Evolutionary conservation across 1,140 invertebrate species (phyloP).

Genomic region (Drosophila nigrodunni): DNA sequence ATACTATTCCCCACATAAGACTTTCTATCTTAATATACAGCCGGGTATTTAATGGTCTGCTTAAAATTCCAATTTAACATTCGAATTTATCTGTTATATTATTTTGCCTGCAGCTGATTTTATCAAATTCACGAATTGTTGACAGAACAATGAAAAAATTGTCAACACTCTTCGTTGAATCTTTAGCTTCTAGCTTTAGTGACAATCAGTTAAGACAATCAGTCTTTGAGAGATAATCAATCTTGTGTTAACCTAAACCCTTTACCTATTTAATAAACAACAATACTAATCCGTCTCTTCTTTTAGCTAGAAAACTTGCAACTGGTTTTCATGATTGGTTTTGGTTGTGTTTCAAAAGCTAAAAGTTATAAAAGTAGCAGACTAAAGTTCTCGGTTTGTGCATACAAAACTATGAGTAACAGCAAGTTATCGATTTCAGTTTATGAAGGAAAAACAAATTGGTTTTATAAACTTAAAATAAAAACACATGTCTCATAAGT

Average conservation of each 20-base stretch:
- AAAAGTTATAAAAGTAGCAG: not conserved
- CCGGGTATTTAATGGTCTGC: not conserved
- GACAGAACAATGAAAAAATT: not conserved
- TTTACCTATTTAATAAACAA: not conserved
- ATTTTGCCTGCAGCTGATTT: conserved; percentile 13
- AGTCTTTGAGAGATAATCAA: conserved; percentile 16
- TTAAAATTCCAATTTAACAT: not conserved
- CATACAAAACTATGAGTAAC: not conserved
- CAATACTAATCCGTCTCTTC: not conserved
- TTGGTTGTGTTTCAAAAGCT: not conserved
- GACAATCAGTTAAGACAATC: not conserved
- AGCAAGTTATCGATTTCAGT: conserved; percentile 1
- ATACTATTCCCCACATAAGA: too few species aligned
- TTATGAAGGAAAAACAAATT: not conserved
- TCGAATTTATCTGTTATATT: not conserved
- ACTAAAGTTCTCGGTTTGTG: not conserved
- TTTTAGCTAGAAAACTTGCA: not conserved
- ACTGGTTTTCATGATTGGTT: conserved; percentile 9
- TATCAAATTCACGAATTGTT: not conserved
- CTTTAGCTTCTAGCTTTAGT: not conserved
- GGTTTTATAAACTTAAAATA: conserved; percentile 10
- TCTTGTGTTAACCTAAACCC: not conserved
- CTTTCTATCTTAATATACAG: too few species aligned
- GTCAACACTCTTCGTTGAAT: not conserved
- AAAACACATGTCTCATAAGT: conserved; percentile 10